Conservation (phyloP, 1,140 invertebrate species). For the Hetaerina americana region DNA sequence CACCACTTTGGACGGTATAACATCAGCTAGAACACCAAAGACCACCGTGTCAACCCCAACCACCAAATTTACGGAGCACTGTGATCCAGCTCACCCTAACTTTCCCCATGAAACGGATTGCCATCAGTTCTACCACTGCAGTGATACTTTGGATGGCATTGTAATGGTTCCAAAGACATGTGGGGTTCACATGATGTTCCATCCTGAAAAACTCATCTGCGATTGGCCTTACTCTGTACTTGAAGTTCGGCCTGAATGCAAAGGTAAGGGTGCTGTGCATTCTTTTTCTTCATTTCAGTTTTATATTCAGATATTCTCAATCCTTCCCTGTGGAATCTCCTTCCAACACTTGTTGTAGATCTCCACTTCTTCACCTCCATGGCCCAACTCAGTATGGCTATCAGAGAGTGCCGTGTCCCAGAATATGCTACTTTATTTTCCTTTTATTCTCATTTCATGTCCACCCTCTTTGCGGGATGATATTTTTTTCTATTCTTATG, state of each 20-base stretch:
- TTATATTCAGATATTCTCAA: too few relatives aligned
- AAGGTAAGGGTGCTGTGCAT: constrained; percentile 13
- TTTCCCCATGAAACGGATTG: constrained; percentile 40
- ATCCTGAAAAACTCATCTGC: constrained; percentile 43
- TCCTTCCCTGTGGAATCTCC: too few relatives aligned
- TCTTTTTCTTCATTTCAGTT: too few relatives aligned
- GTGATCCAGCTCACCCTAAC: constrained; percentile 29
- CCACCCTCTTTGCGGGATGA: neutral
- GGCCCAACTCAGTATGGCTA: too few relatives aligned
- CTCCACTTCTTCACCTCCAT: too few relatives aligned
- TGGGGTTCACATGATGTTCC: constrained; percentile 41
- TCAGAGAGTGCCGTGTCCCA: too few relatives aligned
- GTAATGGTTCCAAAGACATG: constrained; percentile 35
- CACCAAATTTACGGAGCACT: constrained; percentile 17
- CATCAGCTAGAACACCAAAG: neutral
- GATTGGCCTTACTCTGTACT: constrained; percentile 46
- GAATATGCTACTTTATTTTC: too few relatives aligned
- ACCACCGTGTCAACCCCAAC: neutral
- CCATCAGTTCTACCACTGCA: constrained; percentile 43
- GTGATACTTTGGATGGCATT: constrained; percentile 20
- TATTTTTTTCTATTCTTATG: neutral
- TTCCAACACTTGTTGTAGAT: too few relatives aligned
- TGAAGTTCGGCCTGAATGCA: constrained; percentile 44
- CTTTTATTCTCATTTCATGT: neutral
- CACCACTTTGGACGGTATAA: too few relatives aligned